Conservation (phyloP, 2,888 invertebrate species). For the Idaea biselata region DNA sequence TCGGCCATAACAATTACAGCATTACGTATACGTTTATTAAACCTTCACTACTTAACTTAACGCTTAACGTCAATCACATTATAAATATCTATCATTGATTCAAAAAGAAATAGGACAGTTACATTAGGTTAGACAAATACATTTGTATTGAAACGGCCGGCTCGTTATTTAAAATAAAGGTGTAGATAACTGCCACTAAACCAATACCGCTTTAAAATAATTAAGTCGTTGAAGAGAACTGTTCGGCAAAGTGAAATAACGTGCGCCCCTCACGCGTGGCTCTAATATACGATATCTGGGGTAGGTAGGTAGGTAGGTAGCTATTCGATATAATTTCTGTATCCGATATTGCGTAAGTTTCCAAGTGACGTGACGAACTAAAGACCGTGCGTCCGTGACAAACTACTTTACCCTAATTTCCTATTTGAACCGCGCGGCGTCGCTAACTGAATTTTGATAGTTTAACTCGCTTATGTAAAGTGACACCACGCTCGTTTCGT, state of each 20-base stretch:
- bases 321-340: slow-evolving; percentile 22
- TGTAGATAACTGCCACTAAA: too few relatives aligned
- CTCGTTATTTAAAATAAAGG: too few relatives aligned
- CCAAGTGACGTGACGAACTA: slow-evolving; percentile 17
- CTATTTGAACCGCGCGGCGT: slow-evolving; percentile 17
- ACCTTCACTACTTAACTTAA: too few relatives aligned
- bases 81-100: too few relatives aligned
- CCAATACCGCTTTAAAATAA: background rate
- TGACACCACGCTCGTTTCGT: slow-evolving; percentile 3
- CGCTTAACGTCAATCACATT: too few relatives aligned
- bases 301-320: slow-evolving; percentile 3
- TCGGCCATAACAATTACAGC: too few relatives aligned
- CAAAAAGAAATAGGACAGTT: too few relatives aligned
- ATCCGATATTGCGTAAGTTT: slow-evolving; percentile 23
- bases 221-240: background rate
- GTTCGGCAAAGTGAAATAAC: background rate
- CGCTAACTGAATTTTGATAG: slow-evolving; percentile 25
- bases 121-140: too few relatives aligned
- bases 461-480: slow-evolving; percentile 20
- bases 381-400: slow-evolving; percentile 19
- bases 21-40: too few relatives aligned
- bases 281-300: background rate
- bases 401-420: slow-evolving; percentile 26
- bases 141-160: too few relatives aligned
- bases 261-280: background rate